A percentile compares a stretch with the other conserved stretches of the same genome.
Evolutionary conservation across 2,797 vertebrate genomes (phyloP).

Genomic region (Argya squamiceps): DNA sequence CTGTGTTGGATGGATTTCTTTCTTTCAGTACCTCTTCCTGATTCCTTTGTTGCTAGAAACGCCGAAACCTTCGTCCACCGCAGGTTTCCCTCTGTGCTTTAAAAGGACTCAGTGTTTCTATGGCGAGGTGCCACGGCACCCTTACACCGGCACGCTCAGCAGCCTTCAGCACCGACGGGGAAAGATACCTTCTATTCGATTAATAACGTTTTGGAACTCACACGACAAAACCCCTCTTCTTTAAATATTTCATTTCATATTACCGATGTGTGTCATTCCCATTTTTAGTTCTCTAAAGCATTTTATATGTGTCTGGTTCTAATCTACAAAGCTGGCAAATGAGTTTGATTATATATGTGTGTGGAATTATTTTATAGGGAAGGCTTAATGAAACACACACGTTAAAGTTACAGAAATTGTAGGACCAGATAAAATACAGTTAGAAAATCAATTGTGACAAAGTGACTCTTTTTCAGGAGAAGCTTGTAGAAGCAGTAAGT

Average conservation of each 20-base stretch:
- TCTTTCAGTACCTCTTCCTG: slow-evolving; percentile 37
- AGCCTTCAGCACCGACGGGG: not conserved
- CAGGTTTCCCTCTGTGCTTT: not conserved
- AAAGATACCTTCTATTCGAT: not conserved
- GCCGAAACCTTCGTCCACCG: not conserved
- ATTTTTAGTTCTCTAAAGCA: not conserved
- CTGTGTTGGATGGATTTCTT: not conserved
- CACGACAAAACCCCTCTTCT: not conserved
- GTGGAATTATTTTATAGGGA: not conserved
- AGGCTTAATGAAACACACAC: not conserved
- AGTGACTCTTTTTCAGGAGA: not conserved
- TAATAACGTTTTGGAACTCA: not conserved
- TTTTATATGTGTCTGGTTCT: not conserved
- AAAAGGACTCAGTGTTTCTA: not conserved
- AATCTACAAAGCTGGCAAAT: not conserved
- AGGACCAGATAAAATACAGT: not conserved
- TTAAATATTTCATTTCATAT: not conserved
- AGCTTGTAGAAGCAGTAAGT: not conserved
- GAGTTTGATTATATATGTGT: not conserved
- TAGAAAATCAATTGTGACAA: not conserved
- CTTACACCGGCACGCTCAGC: not conserved
- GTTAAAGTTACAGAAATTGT: not conserved
- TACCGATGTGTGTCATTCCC: not conserved
- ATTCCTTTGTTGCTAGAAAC: slow-evolving; percentile 56
- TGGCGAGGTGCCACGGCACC: slow-evolving; percentile 39